Evolutionary conservation across 2,113 vertebrate genomes (phyloP).

Genomic region (Motacilla alba): DNA sequence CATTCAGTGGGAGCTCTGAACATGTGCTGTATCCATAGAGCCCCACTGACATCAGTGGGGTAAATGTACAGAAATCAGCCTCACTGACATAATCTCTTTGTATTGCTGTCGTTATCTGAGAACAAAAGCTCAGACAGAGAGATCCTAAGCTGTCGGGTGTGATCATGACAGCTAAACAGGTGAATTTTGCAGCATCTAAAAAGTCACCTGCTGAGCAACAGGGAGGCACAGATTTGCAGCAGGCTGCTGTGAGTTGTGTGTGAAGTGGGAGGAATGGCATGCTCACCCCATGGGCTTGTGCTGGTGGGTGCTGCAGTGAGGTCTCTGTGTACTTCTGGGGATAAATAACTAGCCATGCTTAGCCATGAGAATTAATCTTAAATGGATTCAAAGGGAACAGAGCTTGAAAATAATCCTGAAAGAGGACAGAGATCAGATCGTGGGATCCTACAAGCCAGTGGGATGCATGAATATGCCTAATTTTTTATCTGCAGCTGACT

Average conservation of each 20-base stretch:
- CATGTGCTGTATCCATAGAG: not conserved
- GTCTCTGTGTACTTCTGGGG: not conserved
- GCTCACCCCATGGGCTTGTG: not conserved
- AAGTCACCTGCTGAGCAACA: not conserved
- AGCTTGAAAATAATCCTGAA: not conserved
- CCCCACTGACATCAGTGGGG: not conserved
- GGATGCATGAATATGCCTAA: not conserved
- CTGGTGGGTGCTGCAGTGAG: not conserved
- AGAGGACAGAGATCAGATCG: not conserved
- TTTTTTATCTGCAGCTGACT: not conserved
- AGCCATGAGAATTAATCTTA: not conserved
- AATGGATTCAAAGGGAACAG: not conserved
- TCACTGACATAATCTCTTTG: not conserved
- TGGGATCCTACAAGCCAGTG: not conserved
- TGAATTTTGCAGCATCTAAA: not conserved
- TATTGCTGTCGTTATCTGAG: not conserved
- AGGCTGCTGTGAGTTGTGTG: not conserved
- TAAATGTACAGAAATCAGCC: not conserved
- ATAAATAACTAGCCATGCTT: not conserved
- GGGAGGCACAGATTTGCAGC: accelerated
- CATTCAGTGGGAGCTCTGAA: not conserved
- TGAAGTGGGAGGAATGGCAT: not conserved
- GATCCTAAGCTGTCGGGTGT: not conserved
- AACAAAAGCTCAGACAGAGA: not conserved
- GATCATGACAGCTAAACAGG: not conserved